Base-by-base conservation (phyloP, 2,797 vertebrate genomes). In the Chaetophractus vellerosus region DNA sequence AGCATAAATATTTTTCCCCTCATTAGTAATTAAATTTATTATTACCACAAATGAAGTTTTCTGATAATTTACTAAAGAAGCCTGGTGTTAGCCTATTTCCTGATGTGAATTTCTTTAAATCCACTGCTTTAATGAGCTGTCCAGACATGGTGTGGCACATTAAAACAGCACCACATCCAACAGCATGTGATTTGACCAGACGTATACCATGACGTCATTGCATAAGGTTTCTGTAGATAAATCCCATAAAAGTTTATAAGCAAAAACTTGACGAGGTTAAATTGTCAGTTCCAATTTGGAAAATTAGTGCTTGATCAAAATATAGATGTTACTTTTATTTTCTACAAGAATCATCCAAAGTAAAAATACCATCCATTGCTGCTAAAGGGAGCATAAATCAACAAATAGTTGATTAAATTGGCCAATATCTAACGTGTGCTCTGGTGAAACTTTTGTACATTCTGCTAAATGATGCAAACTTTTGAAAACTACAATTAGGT, bases 191-290 rank as follows among this genome's bases (percentile, higher is more conserved):
- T 82, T 95, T 81, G 74, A 66, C 55, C 33, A 93, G 89, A 76
- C 28, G 23, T 31, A 38, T 21, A 18, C 50, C 31, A 83, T 91
- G 80, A 90, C 93, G 72, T 96, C 90, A 85, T 23, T 41, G 21
- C 8, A 28, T 41, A 85, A 55, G n/a, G 7, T 50, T 90, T 85
- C 78, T 93, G 72, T 81, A 94, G 72, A 74, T 64, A 80, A 52
- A 92, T 19, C n/a, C 63, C 75, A 76, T 76, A 79, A 91, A 95
- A 76, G 31, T 92, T 88, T 90, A 89, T 33, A 86, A 72, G 90
- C 61, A 87, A 90, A 96, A 96, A 94, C 28, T 69, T 87, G 79
- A 91, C 64, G 90, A 8, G 68, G 48, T 93, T 90, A 95, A 66
- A 9, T 69, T 88, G 74, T 92, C 75, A 80, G 69, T n/a, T 92